Conservation (phyloP, 2,113 vertebrate genomes). For the Motacilla tschutschensis region DNA sequence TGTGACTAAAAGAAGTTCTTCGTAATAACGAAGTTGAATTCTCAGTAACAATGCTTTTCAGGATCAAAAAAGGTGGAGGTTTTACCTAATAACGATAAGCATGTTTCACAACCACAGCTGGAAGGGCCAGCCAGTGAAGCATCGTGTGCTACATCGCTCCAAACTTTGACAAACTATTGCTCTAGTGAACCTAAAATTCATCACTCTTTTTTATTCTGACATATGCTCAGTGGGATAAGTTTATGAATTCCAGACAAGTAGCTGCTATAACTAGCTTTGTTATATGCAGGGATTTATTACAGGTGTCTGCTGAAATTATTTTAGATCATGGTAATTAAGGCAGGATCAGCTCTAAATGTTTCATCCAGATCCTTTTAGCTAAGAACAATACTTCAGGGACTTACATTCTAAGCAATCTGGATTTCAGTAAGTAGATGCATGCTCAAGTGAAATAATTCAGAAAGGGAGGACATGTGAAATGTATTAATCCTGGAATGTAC, state of each 20-base stretch:
- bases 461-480: neutral
- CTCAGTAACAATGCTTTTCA: neutral
- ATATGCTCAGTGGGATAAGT: neutral
- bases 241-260: neutral
- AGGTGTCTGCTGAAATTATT: neutral
- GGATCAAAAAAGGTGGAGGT: neutral
- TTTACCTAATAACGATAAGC: neutral
- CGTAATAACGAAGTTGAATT: neutral
- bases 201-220: neutral
- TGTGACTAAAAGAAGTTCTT: constrained; percentile 46
- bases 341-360: neutral
- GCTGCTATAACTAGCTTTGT: neutral
- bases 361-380: neutral
- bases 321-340: neutral
- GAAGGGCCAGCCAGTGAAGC: neutral
- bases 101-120: neutral
- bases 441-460: neutral
- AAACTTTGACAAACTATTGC: neutral
- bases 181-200: neutral
- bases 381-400: neutral
- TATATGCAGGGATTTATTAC: neutral
- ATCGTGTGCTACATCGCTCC: neutral
- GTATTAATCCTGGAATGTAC: neutral
- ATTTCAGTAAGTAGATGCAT: neutral
- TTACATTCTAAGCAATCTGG: neutral